Conservation (phyloP, 2,113 vertebrate species). For the Narcine bancroftii region DNA sequence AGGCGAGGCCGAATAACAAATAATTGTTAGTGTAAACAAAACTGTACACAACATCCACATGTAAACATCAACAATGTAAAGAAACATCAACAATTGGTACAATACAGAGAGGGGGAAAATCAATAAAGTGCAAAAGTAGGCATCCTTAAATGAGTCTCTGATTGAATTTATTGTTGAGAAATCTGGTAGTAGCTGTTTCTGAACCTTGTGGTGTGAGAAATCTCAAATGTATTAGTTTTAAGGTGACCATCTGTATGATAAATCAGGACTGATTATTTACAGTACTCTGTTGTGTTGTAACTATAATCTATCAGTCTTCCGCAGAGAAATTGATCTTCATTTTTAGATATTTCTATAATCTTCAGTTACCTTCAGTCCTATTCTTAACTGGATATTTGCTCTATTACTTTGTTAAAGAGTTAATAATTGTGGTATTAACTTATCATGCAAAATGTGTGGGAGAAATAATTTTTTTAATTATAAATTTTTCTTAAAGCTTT, state of each 20-base stretch:
- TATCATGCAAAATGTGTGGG: neutral
- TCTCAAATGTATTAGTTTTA: neutral
- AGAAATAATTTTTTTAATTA: constrained; percentile 14
- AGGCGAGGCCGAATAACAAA: no score
- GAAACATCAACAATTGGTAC: no score
- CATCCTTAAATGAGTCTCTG: no score
- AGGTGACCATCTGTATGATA: neutral
- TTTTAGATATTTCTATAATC: neutral
- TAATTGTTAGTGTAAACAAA: no score
- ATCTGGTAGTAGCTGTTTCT: no score
- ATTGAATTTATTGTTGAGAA: no score
- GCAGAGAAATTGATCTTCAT: neutral
- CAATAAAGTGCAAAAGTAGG: no score
- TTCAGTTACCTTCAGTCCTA: neutral
- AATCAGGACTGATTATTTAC: neutral
- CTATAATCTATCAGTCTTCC: neutral
- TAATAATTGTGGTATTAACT: neutral
- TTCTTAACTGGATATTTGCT: neutral
- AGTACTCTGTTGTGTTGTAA: neutral
- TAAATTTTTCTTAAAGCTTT: constrained; percentile 10
- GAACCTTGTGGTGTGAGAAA: no score
- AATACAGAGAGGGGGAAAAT: no score
- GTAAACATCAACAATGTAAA: no score
- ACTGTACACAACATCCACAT: no score
- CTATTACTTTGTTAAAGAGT: neutral